Evolutionary conservation across 1,140 invertebrate species (phyloP), one percentile per base, ranked within the genome.

Genomic region (Drosophila ohnishii): DNA sequence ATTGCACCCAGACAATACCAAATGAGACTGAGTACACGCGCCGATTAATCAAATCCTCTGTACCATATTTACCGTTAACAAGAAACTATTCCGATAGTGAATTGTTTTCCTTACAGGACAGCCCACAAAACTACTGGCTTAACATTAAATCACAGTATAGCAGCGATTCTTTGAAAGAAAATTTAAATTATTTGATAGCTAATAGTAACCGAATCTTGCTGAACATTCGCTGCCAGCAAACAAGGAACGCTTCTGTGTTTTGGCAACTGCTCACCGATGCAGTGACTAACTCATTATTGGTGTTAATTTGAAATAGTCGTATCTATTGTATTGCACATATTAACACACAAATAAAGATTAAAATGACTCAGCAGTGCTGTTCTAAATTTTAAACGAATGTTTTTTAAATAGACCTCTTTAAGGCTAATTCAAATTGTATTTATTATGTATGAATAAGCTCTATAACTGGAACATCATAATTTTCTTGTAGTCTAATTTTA

Each of bases 121-220:
- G 35, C 40, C 39, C 73, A 7, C 63, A 75, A n/a, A 64, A 80
- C 56, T 87, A 84, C 53, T 91, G 87, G 84, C 72, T 89, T 14
- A 73, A 77, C 22, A 71, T 87, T 11, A 90, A 91, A 28, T 80
- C 81, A 11, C 77, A 87, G 51, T 84, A 80, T 28, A 80, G 73
- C n/a, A 32, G 7, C 25, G 30, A 32, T 9, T 0, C 7, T 2
- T 22, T 53, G 8, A 35, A n/a, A n/a, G 65, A 44, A 25, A 45
- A 61, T 39, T 30, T 42, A 35, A 57, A 63, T 30, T 10, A n/a
- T 22, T 65, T 57, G 16, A 19, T 28, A 34, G 40, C 53, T 48
- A 48, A 57, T 39, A 48, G 40, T 42, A 48, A 70, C 14, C 37
- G 45, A 8, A 42, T 56, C 28, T 51, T 64, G 51, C 8, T 58